phyloP scores from a whole-genome alignment of 2,113 vertebrate genomes.

The Ovis canadensis region DNA sequence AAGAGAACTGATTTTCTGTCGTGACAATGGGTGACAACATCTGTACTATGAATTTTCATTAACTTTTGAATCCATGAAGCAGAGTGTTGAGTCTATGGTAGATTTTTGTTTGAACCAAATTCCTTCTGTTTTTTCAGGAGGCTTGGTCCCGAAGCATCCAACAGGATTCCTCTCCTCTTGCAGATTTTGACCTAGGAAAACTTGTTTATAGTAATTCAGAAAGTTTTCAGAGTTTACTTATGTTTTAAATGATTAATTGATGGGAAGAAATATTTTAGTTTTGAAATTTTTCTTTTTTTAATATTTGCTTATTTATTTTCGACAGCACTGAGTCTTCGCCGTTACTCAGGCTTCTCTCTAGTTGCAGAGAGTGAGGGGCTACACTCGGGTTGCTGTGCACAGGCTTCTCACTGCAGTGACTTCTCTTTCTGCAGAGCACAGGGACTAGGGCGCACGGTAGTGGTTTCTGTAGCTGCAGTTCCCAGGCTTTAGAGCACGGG shows the following conservation, averaged over 20 bases:
- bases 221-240: neutral
- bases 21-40: neutral
- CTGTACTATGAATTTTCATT: neutral
- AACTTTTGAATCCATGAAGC: neutral
- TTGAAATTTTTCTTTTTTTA: neutral
- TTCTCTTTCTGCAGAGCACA: neutral
- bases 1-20: neutral
- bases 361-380: neutral
- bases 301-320: neutral
- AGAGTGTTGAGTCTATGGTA: neutral
- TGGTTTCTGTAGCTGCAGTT: fast-evolving
- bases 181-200: neutral
- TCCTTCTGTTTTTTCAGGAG: neutral
- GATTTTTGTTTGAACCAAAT: neutral
- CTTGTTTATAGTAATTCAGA: neutral
- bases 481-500: neutral
- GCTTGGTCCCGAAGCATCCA: neutral
- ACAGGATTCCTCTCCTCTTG: neutral
- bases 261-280: neutral
- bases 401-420: neutral
- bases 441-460: neutral
- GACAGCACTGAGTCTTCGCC: neutral
- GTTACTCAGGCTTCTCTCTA: neutral
- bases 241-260: neutral
- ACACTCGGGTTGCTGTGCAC: neutral